Conservation (phyloP, 2,888 invertebrate genomes). For the Diarsia rubi region DNA sequence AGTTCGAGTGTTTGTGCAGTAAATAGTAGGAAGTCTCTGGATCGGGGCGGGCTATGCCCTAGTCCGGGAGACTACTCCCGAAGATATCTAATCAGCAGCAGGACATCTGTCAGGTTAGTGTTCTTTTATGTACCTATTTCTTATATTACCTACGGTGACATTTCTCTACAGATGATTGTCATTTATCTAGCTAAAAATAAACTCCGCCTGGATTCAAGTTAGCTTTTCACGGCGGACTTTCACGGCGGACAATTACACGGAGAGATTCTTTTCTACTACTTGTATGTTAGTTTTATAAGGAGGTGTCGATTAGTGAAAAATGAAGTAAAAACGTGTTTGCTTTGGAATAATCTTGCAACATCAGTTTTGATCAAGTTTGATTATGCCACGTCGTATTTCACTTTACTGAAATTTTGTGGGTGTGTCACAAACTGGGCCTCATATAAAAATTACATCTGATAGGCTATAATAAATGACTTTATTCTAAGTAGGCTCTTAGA, state of each 20-base stretch:
- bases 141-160: background rate
- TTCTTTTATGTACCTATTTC: constrained; percentile 19
- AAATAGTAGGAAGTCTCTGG: constrained; percentile 37
- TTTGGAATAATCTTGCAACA: background rate
- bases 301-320: background rate
- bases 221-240: constrained; percentile 1
- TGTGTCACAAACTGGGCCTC: background rate
- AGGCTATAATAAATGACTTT: constrained; percentile 2
- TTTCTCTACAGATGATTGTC: constrained; percentile 14
- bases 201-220: constrained; percentile 16
- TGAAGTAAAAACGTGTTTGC: background rate
- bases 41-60: constrained; percentile 57
- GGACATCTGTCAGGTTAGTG: constrained; percentile 59
- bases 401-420: background rate
- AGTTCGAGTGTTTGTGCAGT: constrained; percentile 53
- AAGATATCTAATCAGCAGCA: constrained; percentile 53
- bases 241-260: constrained; percentile 1
- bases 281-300: background rate
- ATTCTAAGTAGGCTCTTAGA: background rate
- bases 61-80: constrained; percentile 31
- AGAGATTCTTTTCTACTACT: constrained; percentile 7
- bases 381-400: background rate
- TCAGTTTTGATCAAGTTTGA: background rate
- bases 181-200: constrained; percentile 44
- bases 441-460: background rate